Percentiles rank a stretch among this genome's conserved stretches.
Conservation (phyloP, 2,888 invertebrate genomes). For the Rhagophthalmus giganteus region DNA sequence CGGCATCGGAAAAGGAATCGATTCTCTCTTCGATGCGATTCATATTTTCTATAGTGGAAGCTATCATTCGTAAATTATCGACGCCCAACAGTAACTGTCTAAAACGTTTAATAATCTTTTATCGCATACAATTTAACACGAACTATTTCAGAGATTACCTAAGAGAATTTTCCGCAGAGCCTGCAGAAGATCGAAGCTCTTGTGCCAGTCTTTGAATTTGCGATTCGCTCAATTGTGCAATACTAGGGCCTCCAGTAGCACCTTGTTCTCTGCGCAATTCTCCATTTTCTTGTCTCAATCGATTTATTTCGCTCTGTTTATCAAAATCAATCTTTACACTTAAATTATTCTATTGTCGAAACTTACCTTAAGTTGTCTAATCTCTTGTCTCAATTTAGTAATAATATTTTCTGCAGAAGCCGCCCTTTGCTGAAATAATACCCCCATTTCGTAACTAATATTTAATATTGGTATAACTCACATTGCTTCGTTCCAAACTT, state of each 20-base stretch:
- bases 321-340: neutral
- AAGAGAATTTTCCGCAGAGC: slow-evolving; percentile 66
- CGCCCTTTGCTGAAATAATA: slow-evolving; percentile 62
- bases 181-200: slow-evolving; percentile 65
- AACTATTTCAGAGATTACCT: slow-evolving; percentile 57
- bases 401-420: slow-evolving; percentile 65
- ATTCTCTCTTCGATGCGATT: slow-evolving; percentile 60
- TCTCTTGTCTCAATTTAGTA: slow-evolving; percentile 68
- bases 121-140: neutral
- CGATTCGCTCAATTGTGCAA: slow-evolving; percentile 39
- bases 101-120: too few relatives aligned
- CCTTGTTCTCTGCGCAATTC: slow-evolving; percentile 56
- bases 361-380: slow-evolving; percentile 68
- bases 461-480: slow-evolving; percentile 44
- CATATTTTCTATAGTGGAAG: slow-evolving; percentile 64
- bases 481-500: slow-evolving; percentile 62
- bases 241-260: slow-evolving; percentile 54
- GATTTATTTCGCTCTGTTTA: slow-evolving; percentile 56
- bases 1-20: slow-evolving; percentile 56
- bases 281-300: slow-evolving; percentile 59
- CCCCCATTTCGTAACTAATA: slow-evolving; percentile 1
- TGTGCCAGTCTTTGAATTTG: slow-evolving; percentile 61
- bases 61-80: slow-evolving; percentile 67
- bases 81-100: slow-evolving; percentile 70
- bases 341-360: neutral